A percentile compares a stretch with the other conserved stretches of the same genome.
These are phyloP conservation scores for Coenobita brevimanus DNA, from an alignment of 1,140 invertebrate genomes.

Conservation along the genomic window DNA sequence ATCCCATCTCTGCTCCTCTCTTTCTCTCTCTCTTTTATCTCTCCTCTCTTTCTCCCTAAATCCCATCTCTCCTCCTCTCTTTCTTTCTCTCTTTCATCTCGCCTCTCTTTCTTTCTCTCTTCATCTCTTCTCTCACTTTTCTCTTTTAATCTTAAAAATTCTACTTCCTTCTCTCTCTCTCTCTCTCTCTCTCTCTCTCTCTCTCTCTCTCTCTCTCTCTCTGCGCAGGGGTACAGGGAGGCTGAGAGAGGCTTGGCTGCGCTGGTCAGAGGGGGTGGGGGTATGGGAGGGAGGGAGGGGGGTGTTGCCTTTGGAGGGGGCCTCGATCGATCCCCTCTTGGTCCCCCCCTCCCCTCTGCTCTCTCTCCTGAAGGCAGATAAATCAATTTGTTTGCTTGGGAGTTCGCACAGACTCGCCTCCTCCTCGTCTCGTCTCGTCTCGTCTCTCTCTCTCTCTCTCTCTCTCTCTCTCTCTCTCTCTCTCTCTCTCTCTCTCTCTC, in stretches of 20 bases:
- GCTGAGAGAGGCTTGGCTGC: too few species aligned
- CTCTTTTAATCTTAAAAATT: neutral
- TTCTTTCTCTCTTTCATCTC: neutral
- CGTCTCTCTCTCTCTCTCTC: too few species aligned
- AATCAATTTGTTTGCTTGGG: constrained; percentile 27
- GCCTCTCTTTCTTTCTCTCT: neutral
- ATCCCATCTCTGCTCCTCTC: neutral
- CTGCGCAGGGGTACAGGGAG: too few species aligned
- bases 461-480: too few species aligned
- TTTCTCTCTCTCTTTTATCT: neutral
- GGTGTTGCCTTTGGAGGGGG: too few species aligned
- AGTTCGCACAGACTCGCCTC: too few species aligned
- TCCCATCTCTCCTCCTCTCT: neutral
- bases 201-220: neutral
- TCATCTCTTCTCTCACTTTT: neutral
- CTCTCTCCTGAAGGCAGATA: constrained; percentile 25
- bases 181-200: too few species aligned
- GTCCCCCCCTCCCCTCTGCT: neutral
- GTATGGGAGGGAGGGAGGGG: too few species aligned
- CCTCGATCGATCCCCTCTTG: too few species aligned
- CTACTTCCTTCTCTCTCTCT: neutral
- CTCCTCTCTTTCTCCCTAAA: neutral
- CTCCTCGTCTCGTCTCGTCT: too few species aligned
- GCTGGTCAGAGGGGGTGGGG: too few species aligned
- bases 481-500: too few species aligned